A percentile compares a stretch with the other conserved stretches of the same genome.
Conservation (phyloP, 1,140 invertebrate species). For the Dendroctonus valens region DNA sequence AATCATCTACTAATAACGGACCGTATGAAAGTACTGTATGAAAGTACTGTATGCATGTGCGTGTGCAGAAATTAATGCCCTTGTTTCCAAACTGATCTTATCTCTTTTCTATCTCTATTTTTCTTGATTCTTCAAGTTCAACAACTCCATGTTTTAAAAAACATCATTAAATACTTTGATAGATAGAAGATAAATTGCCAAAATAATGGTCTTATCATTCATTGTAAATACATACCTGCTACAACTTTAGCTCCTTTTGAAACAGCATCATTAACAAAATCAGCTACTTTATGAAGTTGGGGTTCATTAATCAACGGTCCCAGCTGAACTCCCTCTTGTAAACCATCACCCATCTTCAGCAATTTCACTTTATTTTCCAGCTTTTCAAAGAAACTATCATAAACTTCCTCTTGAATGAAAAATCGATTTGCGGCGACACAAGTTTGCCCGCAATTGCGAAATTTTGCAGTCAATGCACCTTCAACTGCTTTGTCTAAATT, state of each 20-base stretch:
- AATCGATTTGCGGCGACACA: constrained; percentile 95
- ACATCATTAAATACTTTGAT: too few species aligned
- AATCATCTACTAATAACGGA: too few species aligned
- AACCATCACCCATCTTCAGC: constrained; percentile 81
- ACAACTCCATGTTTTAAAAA: too few species aligned
- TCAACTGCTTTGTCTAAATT: constrained; percentile 85
- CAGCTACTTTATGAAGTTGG: constrained; percentile 80
- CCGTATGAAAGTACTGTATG: too few species aligned
- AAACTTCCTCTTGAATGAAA: constrained; percentile 82
- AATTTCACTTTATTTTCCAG: constrained; percentile 68
- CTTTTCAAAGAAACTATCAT: constrained; percentile 79
- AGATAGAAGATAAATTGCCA: not conserved
- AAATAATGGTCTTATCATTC: not conserved
- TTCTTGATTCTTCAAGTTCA: not conserved
- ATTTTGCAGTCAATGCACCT: constrained; percentile 89
- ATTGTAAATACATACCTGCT: constrained; percentile 14
- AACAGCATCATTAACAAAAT: constrained; percentile 81
- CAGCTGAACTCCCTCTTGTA: constrained; percentile 67
- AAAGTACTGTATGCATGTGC: too few species aligned
- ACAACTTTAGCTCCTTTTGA: constrained; percentile 79
- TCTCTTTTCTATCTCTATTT: not conserved
- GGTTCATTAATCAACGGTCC: constrained; percentile 91
- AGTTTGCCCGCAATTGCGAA: constrained; percentile 95
- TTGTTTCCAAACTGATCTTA: not conserved
- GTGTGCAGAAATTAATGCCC: too few species aligned